Evolutionary conservation across 2,888 invertebrate species (phyloP).

Genomic region (Epistrophella euchroma): DNA sequence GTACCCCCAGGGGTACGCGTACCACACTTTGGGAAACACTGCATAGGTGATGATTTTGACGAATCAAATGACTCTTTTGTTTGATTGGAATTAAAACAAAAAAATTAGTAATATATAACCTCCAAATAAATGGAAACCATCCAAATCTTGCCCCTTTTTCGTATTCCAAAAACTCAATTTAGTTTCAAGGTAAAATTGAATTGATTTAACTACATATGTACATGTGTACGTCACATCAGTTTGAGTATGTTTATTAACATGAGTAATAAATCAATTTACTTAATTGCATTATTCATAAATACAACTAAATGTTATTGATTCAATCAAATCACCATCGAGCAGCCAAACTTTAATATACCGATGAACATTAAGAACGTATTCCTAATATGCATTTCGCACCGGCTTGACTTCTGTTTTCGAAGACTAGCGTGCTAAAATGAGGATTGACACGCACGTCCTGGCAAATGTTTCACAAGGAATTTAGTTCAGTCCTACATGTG

Average conservation of each 20-base stretch:
- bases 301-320: conserved; percentile 65
- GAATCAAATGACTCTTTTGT: too few species aligned
- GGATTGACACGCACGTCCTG: conserved; percentile 63
- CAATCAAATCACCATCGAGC: conserved; percentile 54
- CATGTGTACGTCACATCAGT: conserved; percentile 5
- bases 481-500: conserved; percentile 54
- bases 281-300: conserved; percentile 44
- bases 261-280: conserved; percentile 47
- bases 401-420: conserved; percentile 14
- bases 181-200: neutral
- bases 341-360: conserved; percentile 38
- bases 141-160: too few species aligned
- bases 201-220: neutral
- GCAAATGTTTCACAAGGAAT: conserved; percentile 37
- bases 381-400: conserved; percentile 41
- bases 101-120: too few species aligned
- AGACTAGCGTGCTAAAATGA: conserved; percentile 47
- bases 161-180: neutral
- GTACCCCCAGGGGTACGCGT: too few species aligned
- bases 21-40: too few species aligned
- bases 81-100: too few species aligned
- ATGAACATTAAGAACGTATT: conserved; percentile 41
- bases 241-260: conserved; percentile 28
- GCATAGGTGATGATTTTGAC: too few species aligned
- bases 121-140: too few species aligned